Evolutionary conservation across 2,888 invertebrate species (phyloP).

Genomic region (Anoncus sp.): DNA sequence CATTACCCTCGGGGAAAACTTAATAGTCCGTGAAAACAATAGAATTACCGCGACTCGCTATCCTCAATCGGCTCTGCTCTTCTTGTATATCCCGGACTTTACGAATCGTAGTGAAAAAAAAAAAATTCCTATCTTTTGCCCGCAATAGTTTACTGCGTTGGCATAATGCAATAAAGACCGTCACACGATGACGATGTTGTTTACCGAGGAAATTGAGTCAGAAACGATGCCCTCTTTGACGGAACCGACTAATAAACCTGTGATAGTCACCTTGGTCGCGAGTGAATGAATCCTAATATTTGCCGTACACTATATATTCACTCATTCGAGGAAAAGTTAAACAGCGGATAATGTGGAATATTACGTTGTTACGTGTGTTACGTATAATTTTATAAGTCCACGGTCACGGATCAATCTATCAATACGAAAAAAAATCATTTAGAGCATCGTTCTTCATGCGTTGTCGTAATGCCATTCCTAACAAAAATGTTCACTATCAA

Average conservation of each 20-base stretch:
- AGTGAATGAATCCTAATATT: slow-evolving; percentile 13
- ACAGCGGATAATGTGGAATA: slow-evolving; percentile 14
- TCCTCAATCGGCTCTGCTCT: slow-evolving; percentile 46
- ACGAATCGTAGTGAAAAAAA: slow-evolving; percentile 79
- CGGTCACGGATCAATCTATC: background rate
- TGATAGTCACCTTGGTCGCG: slow-evolving; percentile 27
- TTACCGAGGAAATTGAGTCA: slow-evolving; percentile 60
- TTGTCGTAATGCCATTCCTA: too few species aligned
- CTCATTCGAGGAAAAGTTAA: slow-evolving; percentile 39
- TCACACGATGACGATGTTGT: slow-evolving; percentile 44
- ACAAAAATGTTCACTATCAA: too few species aligned
- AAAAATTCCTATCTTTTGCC: slow-evolving; percentile 50
- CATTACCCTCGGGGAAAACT: slow-evolving; percentile 81
- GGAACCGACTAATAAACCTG: slow-evolving; percentile 29
- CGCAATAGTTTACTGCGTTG: slow-evolving; percentile 45
- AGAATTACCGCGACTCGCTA: slow-evolving; percentile 79
- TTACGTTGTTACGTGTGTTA: background rate
- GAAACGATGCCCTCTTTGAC: slow-evolving; percentile 39
- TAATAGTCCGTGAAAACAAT: slow-evolving; percentile 84
- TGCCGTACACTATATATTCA: slow-evolving; percentile 3
- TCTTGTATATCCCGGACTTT: slow-evolving; percentile 55
- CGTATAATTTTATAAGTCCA: background rate
- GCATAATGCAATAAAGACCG: slow-evolving; percentile 43
- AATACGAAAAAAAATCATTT: background rate
- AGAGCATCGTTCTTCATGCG: too few species aligned